Evolutionary conservation across 2,113 vertebrate species (phyloP), one percentile per base, ranked within the genome.

Genomic region (Tachysurus vachellii): DNA sequence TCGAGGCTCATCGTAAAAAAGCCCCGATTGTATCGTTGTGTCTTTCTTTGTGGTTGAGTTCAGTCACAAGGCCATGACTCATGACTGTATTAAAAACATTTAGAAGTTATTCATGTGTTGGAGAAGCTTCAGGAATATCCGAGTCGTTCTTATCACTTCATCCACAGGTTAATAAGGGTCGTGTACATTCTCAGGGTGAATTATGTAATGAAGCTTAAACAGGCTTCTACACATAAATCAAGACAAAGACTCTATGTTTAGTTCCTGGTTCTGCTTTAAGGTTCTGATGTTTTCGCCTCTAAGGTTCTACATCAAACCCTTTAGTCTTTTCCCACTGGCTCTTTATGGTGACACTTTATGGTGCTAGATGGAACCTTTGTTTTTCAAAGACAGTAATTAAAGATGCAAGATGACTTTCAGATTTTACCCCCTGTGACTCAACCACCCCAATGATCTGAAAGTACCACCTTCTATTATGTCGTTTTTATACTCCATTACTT

Each of bases 1-100:
- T 91, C 53, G 70, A 82, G 8, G 13, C 59, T 87, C 44, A 88
- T 77, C 90, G 82, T 84, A 86, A 88, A 87, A 87, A 50, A 73
- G n/a, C 64, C 14, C 23, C 80, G 0, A 3, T 42, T 5, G 77
- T 80, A 21, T 36, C 19, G 44, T 77, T 1, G 53, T 66, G 28
- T 62, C 54, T 12, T 70, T 9, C 19, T 64, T 73, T 42, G 64
- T 80, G 75, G 44, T 56, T 59, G 28, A 50, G 36, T 80, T 57
- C 77, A 23, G 54, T 80, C 77, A 36, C 77, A 80, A 59, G 77
- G 54, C 77, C 54, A 36, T 80, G 77, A 80, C 77, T 80, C 77
- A 57, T 31, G 54, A 36, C 57, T 44, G 44, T 83, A 64, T 82
- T 64, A n/a, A 26, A 62, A 64, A 62, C 42, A 23, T 57, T 31